Evolutionary conservation across 2,113 vertebrate genomes (phyloP).

Genomic region (Acrocephalus arundinaceus): DNA sequence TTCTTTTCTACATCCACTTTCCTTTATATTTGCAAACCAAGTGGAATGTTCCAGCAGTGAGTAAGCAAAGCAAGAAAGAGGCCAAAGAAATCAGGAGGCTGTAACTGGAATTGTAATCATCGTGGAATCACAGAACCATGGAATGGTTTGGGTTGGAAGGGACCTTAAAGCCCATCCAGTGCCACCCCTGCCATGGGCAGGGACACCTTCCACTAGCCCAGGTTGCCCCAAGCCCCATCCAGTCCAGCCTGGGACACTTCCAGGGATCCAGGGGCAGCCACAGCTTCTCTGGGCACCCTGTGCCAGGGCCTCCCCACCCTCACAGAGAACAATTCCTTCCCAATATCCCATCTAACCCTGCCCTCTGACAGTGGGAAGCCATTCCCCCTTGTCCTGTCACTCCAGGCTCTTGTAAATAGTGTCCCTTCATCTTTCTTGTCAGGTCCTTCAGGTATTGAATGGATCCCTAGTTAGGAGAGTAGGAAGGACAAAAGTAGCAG

Average conservation of each 20-base stretch:
- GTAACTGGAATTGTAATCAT: not conserved
- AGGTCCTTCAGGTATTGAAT: not conserved
- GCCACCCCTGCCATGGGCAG: not conserved
- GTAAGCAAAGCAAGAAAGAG: not conserved
- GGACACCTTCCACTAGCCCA: accelerated
- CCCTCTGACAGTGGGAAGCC: not conserved
- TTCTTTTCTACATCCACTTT: not conserved
- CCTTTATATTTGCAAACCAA: not conserved
- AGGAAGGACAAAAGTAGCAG: not conserved
- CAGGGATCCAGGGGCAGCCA: not conserved
- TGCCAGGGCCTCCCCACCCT: not conserved
- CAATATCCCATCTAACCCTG: not conserved
- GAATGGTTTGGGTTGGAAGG: not conserved
- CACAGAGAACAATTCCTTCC: not conserved
- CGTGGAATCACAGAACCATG: not conserved
- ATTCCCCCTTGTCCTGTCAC: not conserved
- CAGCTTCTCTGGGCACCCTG: not conserved
- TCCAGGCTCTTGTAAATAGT: not conserved
- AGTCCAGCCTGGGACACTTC: accelerated
- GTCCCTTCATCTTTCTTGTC: not conserved
- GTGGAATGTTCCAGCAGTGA: not conserved
- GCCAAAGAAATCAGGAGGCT: not conserved
- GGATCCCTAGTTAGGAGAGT: not conserved
- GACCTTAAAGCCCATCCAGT: not conserved
- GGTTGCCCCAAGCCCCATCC: accelerated